Evolutionary conservation across 2,113 vertebrate genomes (phyloP).

Genomic region (Mohoua ochrocephala): DNA sequence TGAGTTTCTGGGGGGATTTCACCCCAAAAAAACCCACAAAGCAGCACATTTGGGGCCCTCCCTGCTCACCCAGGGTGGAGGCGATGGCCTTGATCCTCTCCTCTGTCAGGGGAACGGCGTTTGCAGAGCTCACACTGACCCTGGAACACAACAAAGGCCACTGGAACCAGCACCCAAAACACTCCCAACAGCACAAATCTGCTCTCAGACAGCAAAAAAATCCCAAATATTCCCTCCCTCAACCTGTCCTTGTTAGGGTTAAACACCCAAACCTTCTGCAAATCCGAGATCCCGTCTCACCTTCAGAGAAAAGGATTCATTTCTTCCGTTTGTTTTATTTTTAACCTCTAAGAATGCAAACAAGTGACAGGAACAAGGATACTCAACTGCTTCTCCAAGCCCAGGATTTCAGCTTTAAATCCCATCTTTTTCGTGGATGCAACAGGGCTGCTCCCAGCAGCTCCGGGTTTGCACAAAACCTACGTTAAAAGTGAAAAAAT

Average conservation of each 20-base stretch:
- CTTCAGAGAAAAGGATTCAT: neutral
- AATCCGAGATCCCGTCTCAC: neutral
- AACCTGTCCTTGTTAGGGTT: neutral
- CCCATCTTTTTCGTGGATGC: neutral
- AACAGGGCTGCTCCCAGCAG: neutral
- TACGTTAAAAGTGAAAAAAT: neutral
- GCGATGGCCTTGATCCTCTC: conserved; percentile 60
- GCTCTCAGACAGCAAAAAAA: neutral
- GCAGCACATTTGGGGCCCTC: too few relatives aligned
- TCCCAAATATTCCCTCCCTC: fast-evolving
- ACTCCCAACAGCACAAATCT: fast-evolving
- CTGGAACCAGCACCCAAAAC: fast-evolving
- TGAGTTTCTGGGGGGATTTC: fast-evolving
- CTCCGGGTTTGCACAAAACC: conserved; percentile 55
- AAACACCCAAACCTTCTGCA: neutral
- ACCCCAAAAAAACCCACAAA: fast-evolving
- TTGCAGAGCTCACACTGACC: conserved; percentile 7
- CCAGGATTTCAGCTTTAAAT: conserved; percentile 67
- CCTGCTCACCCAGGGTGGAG: conserved; percentile 49
- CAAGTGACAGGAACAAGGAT: fast-evolving
- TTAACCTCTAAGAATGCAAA: neutral
- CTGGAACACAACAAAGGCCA: conserved; percentile 8
- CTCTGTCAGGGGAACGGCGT: neutral
- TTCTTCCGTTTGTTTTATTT: neutral
- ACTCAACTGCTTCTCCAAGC: conserved; percentile 73